Base-by-base conservation (phyloP, 2,888 invertebrate species). In the Dasysyrphus tricinctus region DNA sequence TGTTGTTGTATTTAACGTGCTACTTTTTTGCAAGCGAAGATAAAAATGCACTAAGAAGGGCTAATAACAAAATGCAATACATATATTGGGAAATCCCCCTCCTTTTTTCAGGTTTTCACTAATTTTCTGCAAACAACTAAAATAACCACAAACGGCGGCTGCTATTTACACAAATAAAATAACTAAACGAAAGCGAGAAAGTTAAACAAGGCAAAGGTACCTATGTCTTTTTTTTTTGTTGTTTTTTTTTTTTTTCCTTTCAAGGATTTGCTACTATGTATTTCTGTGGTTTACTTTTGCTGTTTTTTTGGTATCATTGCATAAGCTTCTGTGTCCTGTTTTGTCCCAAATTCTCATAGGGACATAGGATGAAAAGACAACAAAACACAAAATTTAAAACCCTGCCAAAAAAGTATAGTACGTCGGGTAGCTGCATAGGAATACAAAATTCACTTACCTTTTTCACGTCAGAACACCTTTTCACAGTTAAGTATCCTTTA, bases 401-500 rank as follows among this genome's bases (percentile, higher is more conserved):
- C n/a, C 37, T 12, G 12, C 37, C 16, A 37, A 59, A 61, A 61
- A 61, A 61, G 1, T 8, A 3, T 54, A 7, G 1, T 54, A 2
- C 29, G 14, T 7, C 3, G 6, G 5, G 7, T 6, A 29, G 14
- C 11, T 9, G 16, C 11, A 5, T 51, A 51, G 19, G 19, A 24
- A 24, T 24, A 24, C 24, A 24, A 24, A 24, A 37, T 59, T 12
- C 11, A 61, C 61, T 42, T 8, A 61, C 61, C 61, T 61, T 61
- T 14, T 39, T 61, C 14, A 61, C 39, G 39, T 65, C 57, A 70
- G 65, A 70, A 24, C 65, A 79, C 80, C 75, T 79, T 83, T 83
- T 70, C 34, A 59, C 63, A 79, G 70, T 29, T 69, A 72, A 32
- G 67, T 84, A 84, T 84, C 84, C 84, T 72, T 84, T n/a, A n/a